These are phyloP conservation scores for Ectemnius lituratus DNA, from an alignment of 2,888 invertebrate genomes.

Conservation along the genomic window DNA sequence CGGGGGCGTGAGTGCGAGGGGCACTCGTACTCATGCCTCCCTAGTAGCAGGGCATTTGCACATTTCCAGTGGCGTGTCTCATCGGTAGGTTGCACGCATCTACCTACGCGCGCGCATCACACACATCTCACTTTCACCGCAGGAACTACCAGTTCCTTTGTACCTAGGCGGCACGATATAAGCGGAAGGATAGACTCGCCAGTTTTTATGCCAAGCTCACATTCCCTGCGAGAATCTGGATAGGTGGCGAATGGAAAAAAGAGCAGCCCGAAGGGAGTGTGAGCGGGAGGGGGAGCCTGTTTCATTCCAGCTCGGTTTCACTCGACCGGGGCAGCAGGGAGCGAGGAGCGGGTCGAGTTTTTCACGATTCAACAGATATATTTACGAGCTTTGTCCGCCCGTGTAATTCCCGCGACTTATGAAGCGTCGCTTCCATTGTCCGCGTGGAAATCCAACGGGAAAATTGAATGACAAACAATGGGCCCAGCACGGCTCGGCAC, in stretches of 20 bases:
- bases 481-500: slow-evolving; percentile 47
- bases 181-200: neutral
- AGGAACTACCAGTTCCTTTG: neutral
- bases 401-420: slow-evolving; percentile 63
- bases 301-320: slow-evolving; percentile 15
- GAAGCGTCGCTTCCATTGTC: slow-evolving; percentile 53
- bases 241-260: too few species aligned
- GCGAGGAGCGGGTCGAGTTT: slow-evolving; percentile 49
- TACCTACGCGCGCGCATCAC: too few species aligned
- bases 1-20: neutral
- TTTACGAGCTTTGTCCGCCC: slow-evolving; percentile 65
- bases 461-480: slow-evolving; percentile 69
- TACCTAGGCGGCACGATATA: slow-evolving; percentile 13
- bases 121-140: too few species aligned
- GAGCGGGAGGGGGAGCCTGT: slow-evolving; percentile 15
- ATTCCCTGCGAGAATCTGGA: neutral
- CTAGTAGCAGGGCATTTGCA: neutral
- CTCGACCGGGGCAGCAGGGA: slow-evolving; percentile 25
- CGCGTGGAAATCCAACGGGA: slow-evolving; percentile 58
- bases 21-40: neutral
- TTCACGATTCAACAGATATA: slow-evolving; percentile 65
- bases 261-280: slow-evolving; percentile 14
- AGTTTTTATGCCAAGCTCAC: neutral
- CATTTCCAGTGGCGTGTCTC: neutral
- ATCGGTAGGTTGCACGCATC: neutral